phyloP scores from a whole-genome alignment of 1,140 invertebrate species.

The Odontomachus brunneus region DNA sequence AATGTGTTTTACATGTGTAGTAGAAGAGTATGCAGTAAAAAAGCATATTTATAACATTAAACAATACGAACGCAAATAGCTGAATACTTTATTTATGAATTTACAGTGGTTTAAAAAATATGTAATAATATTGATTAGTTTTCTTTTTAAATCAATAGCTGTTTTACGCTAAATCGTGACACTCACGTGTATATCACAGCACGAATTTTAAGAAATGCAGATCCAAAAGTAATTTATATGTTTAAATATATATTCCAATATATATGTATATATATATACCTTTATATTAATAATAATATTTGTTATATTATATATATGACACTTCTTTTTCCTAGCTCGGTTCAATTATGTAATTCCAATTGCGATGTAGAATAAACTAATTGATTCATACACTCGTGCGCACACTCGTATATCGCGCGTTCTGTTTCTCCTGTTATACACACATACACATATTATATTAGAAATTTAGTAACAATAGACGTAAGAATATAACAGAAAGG shows the following conservation, averaged over 20 bases:
- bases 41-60: constrained; percentile 47
- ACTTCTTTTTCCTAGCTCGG: constrained; percentile 24
- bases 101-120: constrained; percentile 53
- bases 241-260: constrained; percentile 68
- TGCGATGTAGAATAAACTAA: constrained; percentile 14
- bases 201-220: constrained; percentile 80
- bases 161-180: constrained; percentile 69
- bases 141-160: constrained; percentile 55
- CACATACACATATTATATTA: not conserved
- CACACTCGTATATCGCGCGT: too few species aligned
- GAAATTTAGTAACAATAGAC: not conserved
- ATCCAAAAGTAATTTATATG: constrained; percentile 61
- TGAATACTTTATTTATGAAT: constrained; percentile 56
- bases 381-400: not conserved
- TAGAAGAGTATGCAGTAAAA: constrained; percentile 43
- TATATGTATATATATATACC: not conserved
- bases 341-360: not conserved
- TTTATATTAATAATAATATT: constrained; percentile 66
- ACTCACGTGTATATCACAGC: constrained; percentile 80
- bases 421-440: too few species aligned
- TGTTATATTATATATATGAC: constrained; percentile 51
- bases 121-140: constrained; percentile 41
- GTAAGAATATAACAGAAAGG: not conserved
- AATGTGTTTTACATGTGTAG: not conserved
- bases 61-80: constrained; percentile 54